Conservation (phyloP, 2,888 invertebrate species). For the Sarcophaga caerulescens region DNA sequence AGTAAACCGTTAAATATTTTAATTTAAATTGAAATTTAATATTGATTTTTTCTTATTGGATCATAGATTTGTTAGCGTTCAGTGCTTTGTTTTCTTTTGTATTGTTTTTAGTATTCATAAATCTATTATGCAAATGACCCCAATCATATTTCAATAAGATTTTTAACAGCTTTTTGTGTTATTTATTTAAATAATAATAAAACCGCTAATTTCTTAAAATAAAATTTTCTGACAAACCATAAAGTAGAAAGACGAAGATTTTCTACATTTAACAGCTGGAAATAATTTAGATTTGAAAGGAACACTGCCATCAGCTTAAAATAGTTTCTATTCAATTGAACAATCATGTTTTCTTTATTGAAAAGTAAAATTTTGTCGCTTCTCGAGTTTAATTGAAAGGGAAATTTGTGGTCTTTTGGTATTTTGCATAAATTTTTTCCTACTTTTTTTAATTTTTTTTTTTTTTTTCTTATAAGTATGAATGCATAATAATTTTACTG, state of each 20-base stretch:
- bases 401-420: conserved; percentile 49
- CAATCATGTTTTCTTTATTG: conserved; percentile 37
- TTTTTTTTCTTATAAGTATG: conserved; percentile 20
- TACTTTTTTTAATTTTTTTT: not conserved
- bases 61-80: not conserved
- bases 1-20: conserved; percentile 16
- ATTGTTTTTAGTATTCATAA: not conserved
- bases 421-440: conserved; percentile 26
- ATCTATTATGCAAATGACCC: conserved; percentile 36
- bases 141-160: conserved; percentile 26
- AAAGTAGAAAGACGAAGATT: conserved; percentile 9
- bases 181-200: conserved; percentile 19
- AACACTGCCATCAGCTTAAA: not conserved
- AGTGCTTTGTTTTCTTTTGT: not conserved
- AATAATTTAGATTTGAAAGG: not conserved
- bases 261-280: conserved; percentile 15
- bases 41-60: not conserved
- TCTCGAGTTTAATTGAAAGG: conserved; percentile 49
- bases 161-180: conserved; percentile 22
- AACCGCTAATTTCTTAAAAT: conserved; percentile 9
- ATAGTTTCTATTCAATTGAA: not conserved
- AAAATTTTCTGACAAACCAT: not conserved
- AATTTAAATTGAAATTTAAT: not conserved
- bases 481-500: conserved; percentile 54
- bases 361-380: conserved; percentile 62